phyloP scores from a whole-genome alignment of 2,797 vertebrate genomes.

The Enoplosus armatus region DNA sequence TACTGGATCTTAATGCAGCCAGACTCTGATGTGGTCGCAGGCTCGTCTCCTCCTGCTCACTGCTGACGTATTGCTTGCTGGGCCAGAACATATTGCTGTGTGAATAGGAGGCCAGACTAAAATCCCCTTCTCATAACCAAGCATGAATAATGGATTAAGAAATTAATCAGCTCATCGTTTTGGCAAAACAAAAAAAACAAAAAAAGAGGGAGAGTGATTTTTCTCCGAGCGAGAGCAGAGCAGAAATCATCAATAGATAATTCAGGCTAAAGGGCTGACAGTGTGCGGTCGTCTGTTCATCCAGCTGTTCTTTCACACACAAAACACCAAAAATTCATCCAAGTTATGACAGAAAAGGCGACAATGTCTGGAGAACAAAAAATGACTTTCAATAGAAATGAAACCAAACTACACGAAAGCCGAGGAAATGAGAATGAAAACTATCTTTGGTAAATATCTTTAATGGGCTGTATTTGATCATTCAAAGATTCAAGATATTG shows the following conservation, averaged over 20 bases:
- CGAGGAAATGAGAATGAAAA: no score
- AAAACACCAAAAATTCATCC: neutral
- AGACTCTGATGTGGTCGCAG: slow-evolving; percentile 15
- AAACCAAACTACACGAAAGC: no score
- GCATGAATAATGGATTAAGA: slow-evolving; percentile 69
- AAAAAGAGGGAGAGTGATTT: neutral
- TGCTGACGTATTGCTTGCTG: slow-evolving; percentile 25
- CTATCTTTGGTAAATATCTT: no score
- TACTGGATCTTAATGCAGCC: slow-evolving; percentile 12
- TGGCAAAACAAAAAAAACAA: slow-evolving; percentile 12
- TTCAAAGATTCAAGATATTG: neutral
- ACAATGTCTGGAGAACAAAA: neutral
- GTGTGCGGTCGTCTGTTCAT: neutral
- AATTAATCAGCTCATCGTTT: slow-evolving; percentile 66
- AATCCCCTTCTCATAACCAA: slow-evolving; percentile 56
- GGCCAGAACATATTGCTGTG: slow-evolving; percentile 62
- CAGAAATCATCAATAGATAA: slow-evolving; percentile 32
- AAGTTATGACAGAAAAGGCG: neutral
- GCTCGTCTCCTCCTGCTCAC: slow-evolving; percentile 26
- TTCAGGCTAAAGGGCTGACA: neutral
- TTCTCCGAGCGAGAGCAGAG: neutral
- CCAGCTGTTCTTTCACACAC: neutral
- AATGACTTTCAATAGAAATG: neutral
- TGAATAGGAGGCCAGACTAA: slow-evolving; percentile 38
- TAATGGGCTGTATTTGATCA: neutral